Conservation (phyloP, 2,797 vertebrate species). For the Amniataba percoides region DNA sequence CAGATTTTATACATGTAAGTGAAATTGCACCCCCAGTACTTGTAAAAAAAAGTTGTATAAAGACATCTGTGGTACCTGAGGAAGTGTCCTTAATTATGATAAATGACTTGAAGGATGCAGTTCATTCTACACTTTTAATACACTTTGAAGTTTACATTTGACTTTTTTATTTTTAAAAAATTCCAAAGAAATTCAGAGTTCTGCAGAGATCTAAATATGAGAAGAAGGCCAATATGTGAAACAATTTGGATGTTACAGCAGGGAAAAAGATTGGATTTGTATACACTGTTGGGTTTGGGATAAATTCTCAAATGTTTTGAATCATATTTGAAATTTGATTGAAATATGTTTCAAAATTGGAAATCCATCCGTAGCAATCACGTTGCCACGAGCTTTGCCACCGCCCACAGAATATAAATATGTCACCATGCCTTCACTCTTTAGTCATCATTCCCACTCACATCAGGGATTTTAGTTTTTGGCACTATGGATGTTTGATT, state of each 20-base stretch:
- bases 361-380: slow-evolving; percentile 1
- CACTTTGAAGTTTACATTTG: neutral
- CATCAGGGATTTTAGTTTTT: neutral
- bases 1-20: neutral
- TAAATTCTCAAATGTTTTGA: neutral
- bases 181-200: neutral
- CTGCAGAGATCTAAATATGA: neutral
- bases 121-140: neutral
- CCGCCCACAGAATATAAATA: slow-evolving; percentile 23
- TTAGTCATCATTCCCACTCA: slow-evolving; percentile 22
- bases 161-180: too few relatives aligned
- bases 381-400: neutral
- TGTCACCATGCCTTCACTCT: slow-evolving; percentile 1
- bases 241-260: neutral
- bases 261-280: neutral
- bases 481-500: neutral
- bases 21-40: too few relatives aligned
- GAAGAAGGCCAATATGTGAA: neutral
- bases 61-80: too few relatives aligned
- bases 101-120: neutral
- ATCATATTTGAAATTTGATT: neutral
- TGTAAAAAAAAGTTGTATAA: neutral
- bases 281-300: neutral
- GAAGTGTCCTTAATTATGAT: neutral
- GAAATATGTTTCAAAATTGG: neutral